Percentiles rank a stretch among this genome's conserved stretches.
These are phyloP conservation scores for Apodemia duryi DNA, from an alignment of 2,888 invertebrate species.

Conservation along the genomic window DNA sequence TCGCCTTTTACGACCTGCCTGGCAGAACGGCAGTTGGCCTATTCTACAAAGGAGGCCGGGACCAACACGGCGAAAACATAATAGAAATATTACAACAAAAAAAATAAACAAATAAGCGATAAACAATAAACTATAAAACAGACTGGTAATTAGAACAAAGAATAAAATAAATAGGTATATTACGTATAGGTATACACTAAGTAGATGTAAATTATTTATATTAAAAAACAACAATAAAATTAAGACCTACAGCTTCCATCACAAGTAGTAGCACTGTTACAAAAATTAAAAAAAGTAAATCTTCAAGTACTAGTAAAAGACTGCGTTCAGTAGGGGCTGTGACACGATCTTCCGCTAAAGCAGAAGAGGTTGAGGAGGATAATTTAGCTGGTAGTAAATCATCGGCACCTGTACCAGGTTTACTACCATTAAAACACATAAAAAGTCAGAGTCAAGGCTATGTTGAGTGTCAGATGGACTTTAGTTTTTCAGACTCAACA, in stretches of 20 bases:
- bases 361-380: slow-evolving; percentile 60
- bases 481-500: slow-evolving; percentile 67
- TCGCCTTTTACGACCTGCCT: too few species aligned
- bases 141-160: too few species aligned
- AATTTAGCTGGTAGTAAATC: slow-evolving; percentile 46
- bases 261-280: slow-evolving; percentile 75
- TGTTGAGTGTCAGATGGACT: slow-evolving; percentile 66
- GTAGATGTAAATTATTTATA: too few species aligned
- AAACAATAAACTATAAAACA: too few species aligned
- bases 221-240: slow-evolving; percentile 52
- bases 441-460: slow-evolving; percentile 55
- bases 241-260: slow-evolving; percentile 79
- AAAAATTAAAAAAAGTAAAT: slow-evolving; percentile 73
- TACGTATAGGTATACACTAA: too few species aligned
- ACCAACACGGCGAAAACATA: too few species aligned
- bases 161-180: too few species aligned
- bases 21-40: too few species aligned
- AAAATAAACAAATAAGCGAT: too few species aligned
- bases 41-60: too few species aligned
- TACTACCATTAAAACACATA: slow-evolving; percentile 63
- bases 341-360: slow-evolving; percentile 80
- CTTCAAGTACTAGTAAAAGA: slow-evolving; percentile 66
- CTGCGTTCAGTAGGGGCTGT: slow-evolving; percentile 83
- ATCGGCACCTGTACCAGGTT: slow-evolving; percentile 63
- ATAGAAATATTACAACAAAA: too few species aligned